Conservation (phyloP, 2,113 vertebrate genomes). For the Gnathonemus echidnorhynchus region DNA sequence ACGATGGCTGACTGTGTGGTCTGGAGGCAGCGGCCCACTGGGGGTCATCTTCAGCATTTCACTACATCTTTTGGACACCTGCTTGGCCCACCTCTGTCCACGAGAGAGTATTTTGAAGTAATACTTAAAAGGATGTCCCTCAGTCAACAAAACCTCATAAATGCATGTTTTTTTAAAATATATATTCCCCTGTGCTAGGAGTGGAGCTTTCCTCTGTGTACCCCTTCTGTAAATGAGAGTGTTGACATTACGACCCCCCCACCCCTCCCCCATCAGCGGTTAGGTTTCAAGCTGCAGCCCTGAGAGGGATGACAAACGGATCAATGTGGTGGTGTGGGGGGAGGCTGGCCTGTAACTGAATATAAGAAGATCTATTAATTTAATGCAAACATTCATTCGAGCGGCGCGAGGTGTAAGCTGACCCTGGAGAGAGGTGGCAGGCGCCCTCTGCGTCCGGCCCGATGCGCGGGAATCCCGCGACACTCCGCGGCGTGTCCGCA, state of each 20-base stretch:
- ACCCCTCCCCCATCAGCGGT: slow-evolving; percentile 18
- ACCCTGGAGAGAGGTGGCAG: background rate
- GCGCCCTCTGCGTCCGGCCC: background rate
- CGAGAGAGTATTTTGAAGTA: background rate
- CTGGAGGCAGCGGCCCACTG: background rate
- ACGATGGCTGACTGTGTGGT: background rate
- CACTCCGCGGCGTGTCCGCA: background rate
- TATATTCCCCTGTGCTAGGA: background rate
- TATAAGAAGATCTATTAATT: slow-evolving; percentile 24
- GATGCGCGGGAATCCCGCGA: too few species aligned
- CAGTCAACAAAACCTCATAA: background rate
- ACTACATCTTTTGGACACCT: background rate
- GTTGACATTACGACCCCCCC: slow-evolving; percentile 24
- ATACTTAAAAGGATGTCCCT: background rate
- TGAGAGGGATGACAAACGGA: background rate
- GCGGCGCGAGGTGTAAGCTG: background rate
- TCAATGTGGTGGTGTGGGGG: slow-evolving; percentile 1
- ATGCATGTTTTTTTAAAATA: background rate
- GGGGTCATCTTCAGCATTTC: background rate
- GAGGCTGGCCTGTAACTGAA: background rate
- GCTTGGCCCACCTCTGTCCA: background rate
- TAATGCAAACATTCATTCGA: background rate
- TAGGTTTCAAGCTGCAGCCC: slow-evolving; percentile 12
- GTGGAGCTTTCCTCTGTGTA: background rate
- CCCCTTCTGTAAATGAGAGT: slow-evolving; percentile 1